These are phyloP conservation scores for Malurus leucopterus DNA, from an alignment of 2,797 vertebrate genomes.

Conservation along the genomic window DNA sequence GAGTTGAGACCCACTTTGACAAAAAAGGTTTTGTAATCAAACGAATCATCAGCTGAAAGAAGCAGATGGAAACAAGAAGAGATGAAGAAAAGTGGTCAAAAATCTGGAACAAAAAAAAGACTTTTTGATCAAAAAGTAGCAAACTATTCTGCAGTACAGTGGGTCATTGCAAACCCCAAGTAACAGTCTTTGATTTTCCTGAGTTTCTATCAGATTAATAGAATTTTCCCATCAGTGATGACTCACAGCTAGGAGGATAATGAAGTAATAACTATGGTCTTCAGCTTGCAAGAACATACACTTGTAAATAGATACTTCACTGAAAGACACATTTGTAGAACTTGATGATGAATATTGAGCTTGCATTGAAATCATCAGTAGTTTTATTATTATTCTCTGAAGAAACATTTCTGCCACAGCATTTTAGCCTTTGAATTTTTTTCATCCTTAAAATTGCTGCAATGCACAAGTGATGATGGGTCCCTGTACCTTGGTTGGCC, in stretches of 20 bases:
- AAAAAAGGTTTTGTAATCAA: slow-evolving; percentile 82
- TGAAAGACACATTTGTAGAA: not conserved
- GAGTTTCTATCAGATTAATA: not conserved
- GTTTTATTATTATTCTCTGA: not conserved
- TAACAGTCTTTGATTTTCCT: not conserved
- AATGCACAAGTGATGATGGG: not conserved
- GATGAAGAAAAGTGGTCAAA: not conserved
- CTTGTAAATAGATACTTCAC: not conserved
- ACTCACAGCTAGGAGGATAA: not conserved
- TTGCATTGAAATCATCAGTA: not conserved
- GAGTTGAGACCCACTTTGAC: slow-evolving; percentile 71
- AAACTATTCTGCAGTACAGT: not conserved
- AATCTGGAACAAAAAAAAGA: not conserved
- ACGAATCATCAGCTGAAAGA: slow-evolving; percentile 75
- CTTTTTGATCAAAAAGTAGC: not conserved
- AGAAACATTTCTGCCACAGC: not conserved
- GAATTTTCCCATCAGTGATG: not conserved
- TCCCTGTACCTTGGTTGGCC: not conserved
- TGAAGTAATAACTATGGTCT: not conserved
- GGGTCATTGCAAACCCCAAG: not conserved
- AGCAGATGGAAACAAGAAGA: not conserved
- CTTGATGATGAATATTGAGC: not conserved
- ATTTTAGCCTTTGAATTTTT: not conserved
- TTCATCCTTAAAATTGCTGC: not conserved
- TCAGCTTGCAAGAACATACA: not conserved